Base-by-base conservation (phyloP, 1,140 invertebrate species). In the Solenopsis fugax region DNA sequence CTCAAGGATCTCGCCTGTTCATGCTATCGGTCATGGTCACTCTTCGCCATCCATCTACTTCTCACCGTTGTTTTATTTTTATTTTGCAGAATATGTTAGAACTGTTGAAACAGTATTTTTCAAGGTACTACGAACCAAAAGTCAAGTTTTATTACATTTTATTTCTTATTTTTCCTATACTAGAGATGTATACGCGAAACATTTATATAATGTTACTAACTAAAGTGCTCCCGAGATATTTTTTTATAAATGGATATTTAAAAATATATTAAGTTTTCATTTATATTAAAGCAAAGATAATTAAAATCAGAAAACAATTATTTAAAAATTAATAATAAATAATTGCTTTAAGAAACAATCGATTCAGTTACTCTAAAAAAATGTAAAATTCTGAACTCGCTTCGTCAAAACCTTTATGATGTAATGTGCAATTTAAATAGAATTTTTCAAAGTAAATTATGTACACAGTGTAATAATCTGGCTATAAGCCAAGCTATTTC, bases 1-100 rank as follows among this genome's bases (percentile, higher is more conserved):
- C 69, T 84, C 80, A 60, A 84, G 54, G 54, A 60, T 73, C 67
- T 73, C 67, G 18, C 9, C 24, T 48, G 41, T 82, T 82, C 80
- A 10, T 41, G 80, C 69, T 84, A 84, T 84, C 80, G 69, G 80
- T 84, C 80, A 73, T 84, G 69, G 41, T 75, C 80, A 84, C 69
- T 84, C 4, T 13, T 75, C 56, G 13, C 80, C 69, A 84, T 84
- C 80, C 69, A 84, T 84, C 80, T 84, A 84, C 69, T 75, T 84
- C 41, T 41, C 52, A 10, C 52, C 67, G 29, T 84, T 84, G 69
- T 84, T 84, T 84, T 84, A 84, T 62, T 84, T 84, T 24, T 41
- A 75, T 9, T 29, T 18, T 2, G 54, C 16, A 4, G 69, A 75
- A 62, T 84, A 84, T 29, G 34, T 84, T 84, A 75, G n/a, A 54